phyloP scores from a whole-genome alignment of 1,140 invertebrate genomes.

The Chrysomallon squamiferum region DNA sequence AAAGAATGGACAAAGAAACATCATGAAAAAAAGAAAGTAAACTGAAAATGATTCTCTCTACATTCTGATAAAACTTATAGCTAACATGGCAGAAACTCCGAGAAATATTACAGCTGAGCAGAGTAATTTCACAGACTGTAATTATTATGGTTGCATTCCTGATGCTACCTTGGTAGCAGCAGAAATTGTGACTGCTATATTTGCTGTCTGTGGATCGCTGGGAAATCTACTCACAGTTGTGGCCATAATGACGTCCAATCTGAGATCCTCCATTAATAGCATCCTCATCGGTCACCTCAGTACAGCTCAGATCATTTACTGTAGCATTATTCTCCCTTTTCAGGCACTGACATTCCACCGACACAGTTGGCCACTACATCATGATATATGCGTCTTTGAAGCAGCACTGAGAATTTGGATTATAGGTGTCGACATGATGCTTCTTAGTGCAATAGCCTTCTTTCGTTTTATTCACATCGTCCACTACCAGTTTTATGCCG shows the following conservation, averaged over 20 bases:
- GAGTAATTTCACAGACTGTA: too few species aligned
- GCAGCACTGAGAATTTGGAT: slow-evolving; percentile 46
- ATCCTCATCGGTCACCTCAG: slow-evolving; percentile 54
- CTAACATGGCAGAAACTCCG: too few species aligned
- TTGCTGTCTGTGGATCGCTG: slow-evolving; percentile 39
- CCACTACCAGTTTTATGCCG: slow-evolving; percentile 32
- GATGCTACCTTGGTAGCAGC: too few species aligned
- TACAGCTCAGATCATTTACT: slow-evolving; percentile 48
- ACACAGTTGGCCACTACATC: slow-evolving; percentile 19
- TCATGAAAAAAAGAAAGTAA: too few species aligned
- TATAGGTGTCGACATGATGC: slow-evolving; percentile 49
- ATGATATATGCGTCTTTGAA: slow-evolving; percentile 34
- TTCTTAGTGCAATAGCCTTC: slow-evolving; percentile 48
- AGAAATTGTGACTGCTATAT: slow-evolving; percentile 32
- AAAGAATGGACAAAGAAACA: too few species aligned
- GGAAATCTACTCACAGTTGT: slow-evolving; percentile 54
- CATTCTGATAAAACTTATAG: too few species aligned
- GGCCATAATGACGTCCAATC: slow-evolving; percentile 48
- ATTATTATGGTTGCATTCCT: too few species aligned
- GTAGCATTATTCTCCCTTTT: slow-evolving; percentile 39
- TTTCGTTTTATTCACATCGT: slow-evolving; percentile 52
- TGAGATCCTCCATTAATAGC: slow-evolving; percentile 51
- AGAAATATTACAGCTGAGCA: too few species aligned
- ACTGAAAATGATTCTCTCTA: too few species aligned
- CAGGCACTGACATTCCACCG: slow-evolving; percentile 47